Percentiles rank a stretch among this genome's conserved stretches.
These are phyloP conservation scores for Apus apus DNA, from an alignment of 2,113 vertebrate species.

Conservation along the genomic window DNA sequence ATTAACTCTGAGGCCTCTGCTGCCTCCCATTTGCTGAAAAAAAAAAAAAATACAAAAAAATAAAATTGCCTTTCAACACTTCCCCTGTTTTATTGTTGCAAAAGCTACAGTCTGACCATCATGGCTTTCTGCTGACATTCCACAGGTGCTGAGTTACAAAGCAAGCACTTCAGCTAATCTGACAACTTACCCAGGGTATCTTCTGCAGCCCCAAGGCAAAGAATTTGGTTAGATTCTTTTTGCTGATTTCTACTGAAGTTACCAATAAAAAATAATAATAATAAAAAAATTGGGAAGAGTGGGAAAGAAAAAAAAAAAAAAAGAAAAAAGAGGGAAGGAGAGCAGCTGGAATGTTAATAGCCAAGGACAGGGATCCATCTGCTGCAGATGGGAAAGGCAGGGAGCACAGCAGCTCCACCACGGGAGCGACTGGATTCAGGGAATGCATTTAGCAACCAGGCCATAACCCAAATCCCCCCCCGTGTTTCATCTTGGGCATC, in stretches of 20 bases:
- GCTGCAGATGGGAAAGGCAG: not conserved
- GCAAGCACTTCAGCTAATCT: not conserved
- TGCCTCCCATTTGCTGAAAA: not conserved
- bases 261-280: not conserved
- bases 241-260: not conserved
- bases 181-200: slow-evolving; percentile 53
- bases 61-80: not conserved
- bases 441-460: not conserved
- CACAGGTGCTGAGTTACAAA: not conserved
- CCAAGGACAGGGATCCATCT: not conserved
- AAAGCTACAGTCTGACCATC: not conserved
- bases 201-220: slow-evolving; percentile 58
- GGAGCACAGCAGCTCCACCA: not conserved
- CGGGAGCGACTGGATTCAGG: accelerated
- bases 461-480: not conserved
- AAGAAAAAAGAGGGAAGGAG: not conserved
- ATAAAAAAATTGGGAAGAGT: too few species aligned
- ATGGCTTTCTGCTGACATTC: not conserved
- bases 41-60: not conserved
- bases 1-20: not conserved
- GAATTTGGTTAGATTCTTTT: not conserved
- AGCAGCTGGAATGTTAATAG: not conserved
- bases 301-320: too few species aligned
- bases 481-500: not conserved
- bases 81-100: not conserved